Conservation (phyloP, 2,113 vertebrate genomes). For the Todiramphus saurophagus region DNA sequence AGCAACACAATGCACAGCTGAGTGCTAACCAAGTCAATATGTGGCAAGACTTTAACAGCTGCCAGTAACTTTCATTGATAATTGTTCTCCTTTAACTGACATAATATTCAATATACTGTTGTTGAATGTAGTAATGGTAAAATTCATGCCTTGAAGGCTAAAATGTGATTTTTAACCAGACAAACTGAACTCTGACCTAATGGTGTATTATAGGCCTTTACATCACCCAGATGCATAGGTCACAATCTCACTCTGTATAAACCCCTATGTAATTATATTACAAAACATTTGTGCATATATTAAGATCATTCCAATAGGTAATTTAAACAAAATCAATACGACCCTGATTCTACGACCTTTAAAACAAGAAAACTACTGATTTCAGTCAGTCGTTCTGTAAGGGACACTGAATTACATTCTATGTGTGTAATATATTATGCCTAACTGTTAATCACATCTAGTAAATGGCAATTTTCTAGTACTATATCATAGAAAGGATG, state of each 20-base stretch:
- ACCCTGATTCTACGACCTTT: neutral
- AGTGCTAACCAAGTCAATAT: slow-evolving; percentile 70
- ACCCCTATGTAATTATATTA: slow-evolving; percentile 10
- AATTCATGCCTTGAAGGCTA: slow-evolving; percentile 77
- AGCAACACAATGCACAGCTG: slow-evolving; percentile 54
- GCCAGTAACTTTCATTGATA: slow-evolving; percentile 64
- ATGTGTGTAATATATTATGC: neutral
- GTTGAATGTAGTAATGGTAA: slow-evolving; percentile 68
- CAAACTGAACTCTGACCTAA: slow-evolving; percentile 79
- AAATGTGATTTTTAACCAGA: slow-evolving; percentile 76
- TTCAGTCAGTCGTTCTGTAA: neutral
- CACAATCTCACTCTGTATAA: slow-evolving; percentile 19
- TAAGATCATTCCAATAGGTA: slow-evolving; percentile 27
- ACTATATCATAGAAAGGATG: neutral
- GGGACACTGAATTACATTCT: neutral
- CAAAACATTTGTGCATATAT: slow-evolving; percentile 31
- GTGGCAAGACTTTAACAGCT: slow-evolving; percentile 66
- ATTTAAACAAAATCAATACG: slow-evolving; percentile 24
- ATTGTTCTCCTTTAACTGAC: slow-evolving; percentile 73
- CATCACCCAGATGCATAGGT: slow-evolving; percentile 16
- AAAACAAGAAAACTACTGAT: neutral
- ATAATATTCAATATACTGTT: slow-evolving; percentile 73
- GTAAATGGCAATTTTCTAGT: neutral
- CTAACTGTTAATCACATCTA: neutral
- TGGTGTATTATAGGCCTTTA: slow-evolving; percentile 70